These are phyloP conservation scores for Catonia carolina DNA, from an alignment of 2,888 invertebrate genomes.

Conservation along the genomic window DNA sequence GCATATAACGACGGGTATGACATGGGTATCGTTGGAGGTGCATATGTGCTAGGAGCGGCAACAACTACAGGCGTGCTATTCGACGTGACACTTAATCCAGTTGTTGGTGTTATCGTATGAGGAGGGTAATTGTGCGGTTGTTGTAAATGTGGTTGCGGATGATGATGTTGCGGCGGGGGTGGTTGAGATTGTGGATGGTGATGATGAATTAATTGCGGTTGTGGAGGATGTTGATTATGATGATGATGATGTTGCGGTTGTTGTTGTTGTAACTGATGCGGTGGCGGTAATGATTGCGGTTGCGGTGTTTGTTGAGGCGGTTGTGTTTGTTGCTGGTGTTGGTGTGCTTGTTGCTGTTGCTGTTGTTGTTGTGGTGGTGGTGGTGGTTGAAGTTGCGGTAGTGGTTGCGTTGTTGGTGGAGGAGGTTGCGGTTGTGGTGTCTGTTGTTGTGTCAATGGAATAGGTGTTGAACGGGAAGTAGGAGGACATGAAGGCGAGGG, in stretches of 20 bases:
- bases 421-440: no score
- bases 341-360: no score
- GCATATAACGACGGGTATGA: slow-evolving; percentile 61
- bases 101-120: neutral
- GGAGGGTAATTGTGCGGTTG: slow-evolving; percentile 16
- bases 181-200: slow-evolving; percentile 40
- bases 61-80: slow-evolving; percentile 15
- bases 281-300: slow-evolving; percentile 45
- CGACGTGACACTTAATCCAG: neutral
- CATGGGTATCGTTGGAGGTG: slow-evolving; percentile 21
- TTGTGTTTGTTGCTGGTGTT: no score
- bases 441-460: no score
- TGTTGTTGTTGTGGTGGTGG: slow-evolving; percentile 24
- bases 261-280: slow-evolving; percentile 28
- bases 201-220: no score
- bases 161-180: slow-evolving; percentile 45
- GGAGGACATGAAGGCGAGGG: slow-evolving; percentile 58
- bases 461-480: slow-evolving; percentile 38
- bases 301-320: slow-evolving; percentile 40
- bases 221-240: no score
- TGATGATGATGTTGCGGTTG: slow-evolving; percentile 1
- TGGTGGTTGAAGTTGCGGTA: slow-evolving; percentile 37
- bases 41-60: slow-evolving; percentile 16
- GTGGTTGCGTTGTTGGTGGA: no score
- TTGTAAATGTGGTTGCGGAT: slow-evolving; percentile 28